Base-by-base conservation (phyloP, 2,888 invertebrate genomes). In the Poecilus cupreus region DNA sequence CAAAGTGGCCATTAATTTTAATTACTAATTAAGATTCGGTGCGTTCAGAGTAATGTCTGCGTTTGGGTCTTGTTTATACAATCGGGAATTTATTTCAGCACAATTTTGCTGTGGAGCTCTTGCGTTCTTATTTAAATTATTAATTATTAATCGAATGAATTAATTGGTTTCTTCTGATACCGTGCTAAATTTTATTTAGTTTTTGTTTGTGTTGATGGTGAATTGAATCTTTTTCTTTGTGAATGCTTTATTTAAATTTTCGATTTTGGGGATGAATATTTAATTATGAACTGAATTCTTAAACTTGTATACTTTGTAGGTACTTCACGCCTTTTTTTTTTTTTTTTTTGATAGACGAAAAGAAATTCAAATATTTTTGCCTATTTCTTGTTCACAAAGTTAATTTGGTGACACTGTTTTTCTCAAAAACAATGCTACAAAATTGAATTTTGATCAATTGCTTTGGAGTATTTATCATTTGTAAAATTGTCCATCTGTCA, bases 1-100 rank as follows among this genome's bases (percentile, higher is more conserved):
- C 68, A 68, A 78, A 78, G 78, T 78, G 43, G 46, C 68, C 68
- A 78, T 78, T 46, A 78, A 78, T 78, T 78, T 78, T 78, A 78
- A 78, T 78, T 68, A 68, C 78, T 78, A 78, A 78, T 78, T 78
- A 39, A 78, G 78, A 78, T 39, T 39, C 77, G 64, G 54, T 57
- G 49, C 72, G 43, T 72, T 72, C 24, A 20, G n/a, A 72, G 24
- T 72, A 46, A 72, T 72, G 49, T 68, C 64, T 68, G 18, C 37
- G 32, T 68, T 68, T 18, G 18, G 64, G 64, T 68, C 64, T 68
- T 68, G 64, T 68, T 68, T 68, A 18, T 68, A 37, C 64, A 68
- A 68, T 68, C 64, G 37, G 10, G 64, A 16, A 68, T 68, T 68
- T 68, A 68, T 68, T 68, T 68, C 37, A 39, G 16, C n/a, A 43